These are phyloP conservation scores for Nomada goodeniana DNA, from an alignment of 2,888 invertebrate species.

Conservation along the genomic window DNA sequence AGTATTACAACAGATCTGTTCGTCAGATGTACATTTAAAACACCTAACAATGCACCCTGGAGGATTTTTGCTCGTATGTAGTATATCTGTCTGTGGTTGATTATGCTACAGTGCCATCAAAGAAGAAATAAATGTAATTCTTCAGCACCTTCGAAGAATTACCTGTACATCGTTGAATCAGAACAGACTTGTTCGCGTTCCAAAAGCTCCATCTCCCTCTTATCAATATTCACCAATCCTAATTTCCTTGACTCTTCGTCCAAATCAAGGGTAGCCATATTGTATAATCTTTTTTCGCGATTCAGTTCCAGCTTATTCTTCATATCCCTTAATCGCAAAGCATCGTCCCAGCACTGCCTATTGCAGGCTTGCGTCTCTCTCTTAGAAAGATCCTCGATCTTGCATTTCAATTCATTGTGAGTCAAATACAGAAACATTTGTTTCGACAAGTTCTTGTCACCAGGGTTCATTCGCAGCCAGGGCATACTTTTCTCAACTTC, in stretches of 20 bases:
- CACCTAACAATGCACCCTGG: not conserved
- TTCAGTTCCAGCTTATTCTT: slow-evolving; percentile 77
- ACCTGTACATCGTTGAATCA: slow-evolving; percentile 78
- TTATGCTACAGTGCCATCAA: not conserved
- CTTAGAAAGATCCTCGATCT: slow-evolving; percentile 76
- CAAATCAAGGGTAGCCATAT: slow-evolving; percentile 72
- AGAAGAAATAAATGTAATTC: not conserved
- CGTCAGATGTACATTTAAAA: not conserved
- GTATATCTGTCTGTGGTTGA: not conserved
- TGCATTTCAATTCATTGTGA: slow-evolving; percentile 75
- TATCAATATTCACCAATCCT: slow-evolving; percentile 72
- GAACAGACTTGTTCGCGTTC: slow-evolving; percentile 71
- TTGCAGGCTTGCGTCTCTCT: slow-evolving; percentile 76
- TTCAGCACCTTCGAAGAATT: slow-evolving; percentile 7
- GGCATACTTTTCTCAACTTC: slow-evolving; percentile 72
- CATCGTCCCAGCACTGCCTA: slow-evolving; percentile 79
- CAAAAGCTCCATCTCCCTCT: slow-evolving; percentile 70
- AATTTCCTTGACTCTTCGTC: slow-evolving; percentile 71
- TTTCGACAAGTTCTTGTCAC: slow-evolving; percentile 72
- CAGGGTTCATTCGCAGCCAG: slow-evolving; percentile 69
- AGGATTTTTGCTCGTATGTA: slow-evolving; percentile 10
- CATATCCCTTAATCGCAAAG: slow-evolving; percentile 80
- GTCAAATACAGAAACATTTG: slow-evolving; percentile 77
- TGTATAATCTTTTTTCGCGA: slow-evolving; percentile 77
- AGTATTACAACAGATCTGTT: slow-evolving; percentile 19